These are phyloP conservation scores for Helogale parvula DNA, from an alignment of 2,113 vertebrate genomes.

Conservation along the genomic window DNA sequence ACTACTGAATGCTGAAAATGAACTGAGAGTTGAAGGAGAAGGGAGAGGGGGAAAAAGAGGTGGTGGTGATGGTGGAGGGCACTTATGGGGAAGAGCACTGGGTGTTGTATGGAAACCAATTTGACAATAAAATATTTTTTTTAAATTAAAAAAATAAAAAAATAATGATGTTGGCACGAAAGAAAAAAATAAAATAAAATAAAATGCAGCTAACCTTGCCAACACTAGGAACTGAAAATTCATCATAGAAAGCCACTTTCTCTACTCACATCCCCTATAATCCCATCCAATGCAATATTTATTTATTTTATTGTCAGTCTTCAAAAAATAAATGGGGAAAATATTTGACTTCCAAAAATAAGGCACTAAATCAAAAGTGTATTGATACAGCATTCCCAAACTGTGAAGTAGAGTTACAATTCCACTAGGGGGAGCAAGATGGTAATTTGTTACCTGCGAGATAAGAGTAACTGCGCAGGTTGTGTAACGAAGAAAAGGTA, in stretches of 20 bases:
- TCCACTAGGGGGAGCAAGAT: slow-evolving; percentile 76
- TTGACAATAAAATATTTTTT: too few relatives aligned
- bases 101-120: too few relatives aligned
- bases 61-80: too few relatives aligned
- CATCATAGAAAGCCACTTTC: background rate
- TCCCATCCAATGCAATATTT: background rate
- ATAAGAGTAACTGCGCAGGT: background rate
- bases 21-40: too few relatives aligned
- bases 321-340: slow-evolving; percentile 22
- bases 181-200: too few relatives aligned
- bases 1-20: too few relatives aligned
- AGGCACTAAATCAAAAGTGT: background rate
- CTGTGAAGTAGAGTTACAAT: background rate
- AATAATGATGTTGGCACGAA: too few relatives aligned
- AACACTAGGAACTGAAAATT: background rate
- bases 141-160: too few relatives aligned
- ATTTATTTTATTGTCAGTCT: background rate
- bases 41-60: too few relatives aligned
- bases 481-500: background rate
- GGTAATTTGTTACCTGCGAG: slow-evolving; percentile 60
- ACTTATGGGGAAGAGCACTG: too few relatives aligned
- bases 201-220: background rate
- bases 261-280: background rate
- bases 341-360: background rate
- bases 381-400: background rate